phyloP scores from a whole-genome alignment of 1,140 invertebrate species.

The Caerostris extrusa region DNA sequence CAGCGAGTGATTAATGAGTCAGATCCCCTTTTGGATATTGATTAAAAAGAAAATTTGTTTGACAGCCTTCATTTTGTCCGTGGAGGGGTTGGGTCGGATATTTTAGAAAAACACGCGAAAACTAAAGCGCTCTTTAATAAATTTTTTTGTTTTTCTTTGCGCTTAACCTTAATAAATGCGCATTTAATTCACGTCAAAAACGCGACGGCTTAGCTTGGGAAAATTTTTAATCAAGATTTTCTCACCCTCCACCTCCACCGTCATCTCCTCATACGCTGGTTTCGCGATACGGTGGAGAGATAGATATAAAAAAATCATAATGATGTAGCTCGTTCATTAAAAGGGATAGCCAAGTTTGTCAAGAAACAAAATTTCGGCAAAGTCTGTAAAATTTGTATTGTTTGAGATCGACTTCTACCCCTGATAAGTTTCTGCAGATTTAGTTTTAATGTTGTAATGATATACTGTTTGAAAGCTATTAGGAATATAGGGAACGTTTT shows the following conservation, averaged over 20 bases:
- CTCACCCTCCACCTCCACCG: no score
- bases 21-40: conserved; percentile 58
- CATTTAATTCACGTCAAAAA: conserved; percentile 75
- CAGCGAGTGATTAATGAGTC: conserved; percentile 70
- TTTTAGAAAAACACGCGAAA: conserved; percentile 28
- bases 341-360: neutral
- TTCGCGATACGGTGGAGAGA: neutral
- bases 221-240: conserved; percentile 72
- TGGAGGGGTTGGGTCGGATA: neutral
- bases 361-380: neutral
- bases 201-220: conserved; percentile 55
- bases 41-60: conserved; percentile 76
- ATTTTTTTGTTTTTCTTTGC: conserved; percentile 75
- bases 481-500: no score
- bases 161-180: conserved; percentile 76
- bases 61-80: conserved; percentile 72
- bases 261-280: neutral
- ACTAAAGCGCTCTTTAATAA: conserved; percentile 62
- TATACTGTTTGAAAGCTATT: no score
- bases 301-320: neutral
- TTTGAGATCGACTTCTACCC: neutral
- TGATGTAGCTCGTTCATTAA: neutral
- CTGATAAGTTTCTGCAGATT: no score
- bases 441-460: no score
- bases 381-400: neutral